Evolutionary conservation across 2,888 invertebrate genomes (phyloP).

Genomic region (Pollenia griseotomentosa): DNA sequence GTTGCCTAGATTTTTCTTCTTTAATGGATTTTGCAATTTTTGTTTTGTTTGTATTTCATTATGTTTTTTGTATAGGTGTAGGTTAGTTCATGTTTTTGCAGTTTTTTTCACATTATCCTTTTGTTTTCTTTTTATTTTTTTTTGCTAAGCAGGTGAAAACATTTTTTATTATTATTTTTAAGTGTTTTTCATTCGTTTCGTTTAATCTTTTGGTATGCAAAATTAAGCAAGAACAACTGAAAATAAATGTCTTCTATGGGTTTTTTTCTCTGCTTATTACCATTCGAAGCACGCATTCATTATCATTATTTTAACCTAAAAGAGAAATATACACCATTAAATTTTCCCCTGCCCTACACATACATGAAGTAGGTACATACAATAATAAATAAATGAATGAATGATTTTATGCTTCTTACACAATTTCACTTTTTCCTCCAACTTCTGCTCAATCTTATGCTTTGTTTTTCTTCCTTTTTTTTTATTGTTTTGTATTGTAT

Average conservation of each 20-base stretch:
- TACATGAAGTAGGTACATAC: neutral
- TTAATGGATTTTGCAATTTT: conserved; percentile 30
- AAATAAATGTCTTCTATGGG: conserved; percentile 35
- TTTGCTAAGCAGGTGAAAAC: conserved; percentile 14
- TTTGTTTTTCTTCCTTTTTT: neutral
- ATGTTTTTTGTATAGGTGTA: conserved; percentile 40
- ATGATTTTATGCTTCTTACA: conserved; percentile 37
- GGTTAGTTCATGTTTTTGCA: conserved; percentile 36
- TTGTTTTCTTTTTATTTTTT: neutral
- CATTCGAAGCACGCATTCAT: conserved; percentile 48
- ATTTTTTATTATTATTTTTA: conserved; percentile 38
- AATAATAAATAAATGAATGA: neutral
- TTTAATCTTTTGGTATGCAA: conserved; percentile 49
- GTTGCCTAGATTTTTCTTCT: conserved; percentile 52
- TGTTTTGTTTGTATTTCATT: conserved; percentile 33
- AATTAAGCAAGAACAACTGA: conserved; percentile 55
- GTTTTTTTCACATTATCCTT: conserved; percentile 14
- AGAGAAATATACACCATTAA: conserved; percentile 24
- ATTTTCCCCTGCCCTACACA: conserved; percentile 6
- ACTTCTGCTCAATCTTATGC: neutral
- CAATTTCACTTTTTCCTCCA: neutral
- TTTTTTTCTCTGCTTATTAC: neutral
- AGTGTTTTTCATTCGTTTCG: conserved; percentile 18
- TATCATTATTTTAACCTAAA: conserved; percentile 47
- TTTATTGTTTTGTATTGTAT: too few relatives aligned